Evolutionary conservation across 2,888 invertebrate species (phyloP), one percentile per base, ranked within the genome.

Genomic region (Hetaerina titia): DNA sequence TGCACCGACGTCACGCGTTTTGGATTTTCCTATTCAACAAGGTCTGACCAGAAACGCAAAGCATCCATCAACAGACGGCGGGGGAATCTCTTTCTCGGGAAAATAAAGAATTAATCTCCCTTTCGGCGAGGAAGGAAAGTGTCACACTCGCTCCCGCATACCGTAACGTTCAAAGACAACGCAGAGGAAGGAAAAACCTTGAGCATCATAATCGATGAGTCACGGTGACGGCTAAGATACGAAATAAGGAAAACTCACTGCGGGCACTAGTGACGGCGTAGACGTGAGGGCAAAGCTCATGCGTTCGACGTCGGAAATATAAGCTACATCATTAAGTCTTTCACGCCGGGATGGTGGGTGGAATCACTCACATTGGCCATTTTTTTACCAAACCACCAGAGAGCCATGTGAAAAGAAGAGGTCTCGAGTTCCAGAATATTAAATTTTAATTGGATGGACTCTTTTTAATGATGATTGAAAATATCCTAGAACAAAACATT

Each of bases 141-240:
- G 60, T 90, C 89, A 22, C 60, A 56, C 60, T 25, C 25, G 60
- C 89, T 90, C 60, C 60, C 89, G 89, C 89, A 60, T 90, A 90
- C 89, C 60, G 60, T 60, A 63, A 64, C 90, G 90, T 89, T n/a
- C 89, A 58, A 89, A 90, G 90, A 45, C 92, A 74, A 57, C 56
- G 56, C 90, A 11, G 45, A 22, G 63, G 90, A 90, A 90, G 90
- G 89, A 90, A 90, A 92, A 69, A 74, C 56, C 69, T 69, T 92
- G 45, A 69, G 92, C 13, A 92, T 90, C 63, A 90, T 90, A 57
- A 92, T 69, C 92, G 92, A 92, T 92, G 92, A 92, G 92, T 92
- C 92, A 92, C 69, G 92, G 69, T 92, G 92, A 92, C 90, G 64
- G 64, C 90, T 22, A 64, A 90, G 90, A 90, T 90, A 90, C 31